Evolutionary conservation across 2,113 vertebrate species (phyloP), one percentile per base, ranked within the genome.

Genomic region (Neoarius graeffei): DNA sequence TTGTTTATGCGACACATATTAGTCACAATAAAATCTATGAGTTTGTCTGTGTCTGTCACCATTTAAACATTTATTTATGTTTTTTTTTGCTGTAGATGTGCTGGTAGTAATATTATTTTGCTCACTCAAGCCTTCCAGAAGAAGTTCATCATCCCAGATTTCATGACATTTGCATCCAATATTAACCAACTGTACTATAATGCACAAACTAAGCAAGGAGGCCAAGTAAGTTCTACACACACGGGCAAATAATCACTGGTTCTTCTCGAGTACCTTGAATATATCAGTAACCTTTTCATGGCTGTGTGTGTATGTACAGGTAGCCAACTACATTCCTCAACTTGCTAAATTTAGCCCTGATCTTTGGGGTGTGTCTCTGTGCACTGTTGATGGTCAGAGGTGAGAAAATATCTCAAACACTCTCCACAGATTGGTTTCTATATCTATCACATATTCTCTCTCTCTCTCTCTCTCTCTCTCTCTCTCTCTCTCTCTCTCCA

Each of bases 281-380:
- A 88, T 17, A 81, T 56, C 17, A 64, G 27, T 48, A 23, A 15
- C 35, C 9, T 84, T 59, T 30, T 84, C n/a, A 25, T 89, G 35
- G n/a, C 17, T 74, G 59, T 88, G 67, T 80, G 9, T 83, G 30
- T 89, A 62, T 89, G 54, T 87, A 25, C 92, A 98, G 97, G 97
- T 98, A 59, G 96, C 97, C 6, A 94, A 97, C 92, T 97, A 97
- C 91, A 97, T 98, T 92, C 97, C 97, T 80, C 97, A 97, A 81
- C 93, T 98, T 92, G 96, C 96, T 48, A 98, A 97, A 90, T 96
- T 96, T 92, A 97, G 94, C 87, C 95, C 96, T 59, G 95, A 97
- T 62, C 94, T 96, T 5, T 98, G 97, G 97, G 96, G 96, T 0
- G 95, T 96, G 71, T 96, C 96, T 81, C 90, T 96, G 85, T 96